These are phyloP conservation scores for Amblyjoppa proteus DNA, from an alignment of 2,888 invertebrate genomes.

Conservation along the genomic window DNA sequence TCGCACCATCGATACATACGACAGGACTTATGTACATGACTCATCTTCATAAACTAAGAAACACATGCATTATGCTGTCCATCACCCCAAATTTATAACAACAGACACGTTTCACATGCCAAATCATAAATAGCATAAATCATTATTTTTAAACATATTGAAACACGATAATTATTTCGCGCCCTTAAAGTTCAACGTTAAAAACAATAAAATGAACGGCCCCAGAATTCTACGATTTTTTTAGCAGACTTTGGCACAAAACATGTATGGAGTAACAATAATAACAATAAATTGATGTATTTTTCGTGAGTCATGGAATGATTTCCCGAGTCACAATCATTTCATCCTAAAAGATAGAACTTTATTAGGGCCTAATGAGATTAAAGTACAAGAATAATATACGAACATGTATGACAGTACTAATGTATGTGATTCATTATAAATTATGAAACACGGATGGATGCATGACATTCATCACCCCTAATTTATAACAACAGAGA, in stretches of 20 bases:
- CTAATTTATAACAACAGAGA: background rate
- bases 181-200: background rate
- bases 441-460: no score
- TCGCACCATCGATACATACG: no score
- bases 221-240: no score
- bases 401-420: no score
- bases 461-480: no score
- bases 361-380: background rate
- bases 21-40: no score
- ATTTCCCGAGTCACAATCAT: background rate
- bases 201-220: no score
- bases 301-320: background rate
- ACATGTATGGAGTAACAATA: background rate
- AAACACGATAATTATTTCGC: background rate
- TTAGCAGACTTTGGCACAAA: background rate
- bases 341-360: background rate
- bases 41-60: no score
- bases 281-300: background rate
- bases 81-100: no score
- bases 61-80: no score
- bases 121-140: no score
- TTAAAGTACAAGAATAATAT: background rate
- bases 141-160: background rate
- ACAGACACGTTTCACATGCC: background rate
- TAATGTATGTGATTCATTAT: no score